Percentiles rank a stretch among this genome's conserved stretches.
These are phyloP conservation scores for Cantharis rufa DNA, from an alignment of 2,888 invertebrate genomes.

Conservation along the genomic window DNA sequence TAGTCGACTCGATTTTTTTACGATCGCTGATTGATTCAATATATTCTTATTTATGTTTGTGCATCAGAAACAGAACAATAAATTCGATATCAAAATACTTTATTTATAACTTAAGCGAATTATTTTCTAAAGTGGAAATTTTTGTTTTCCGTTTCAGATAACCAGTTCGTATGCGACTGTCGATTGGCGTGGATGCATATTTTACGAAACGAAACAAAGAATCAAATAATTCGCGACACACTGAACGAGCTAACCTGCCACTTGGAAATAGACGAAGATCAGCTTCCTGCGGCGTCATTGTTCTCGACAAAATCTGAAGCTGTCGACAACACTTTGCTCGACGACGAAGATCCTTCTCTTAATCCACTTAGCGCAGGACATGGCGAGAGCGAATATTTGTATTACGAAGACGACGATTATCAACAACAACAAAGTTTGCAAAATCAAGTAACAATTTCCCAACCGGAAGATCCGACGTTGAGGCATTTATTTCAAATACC, in stretches of 20 bases:
- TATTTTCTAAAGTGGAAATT: background rate
- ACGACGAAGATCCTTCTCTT: slow-evolving; percentile 27
- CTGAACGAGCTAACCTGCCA: slow-evolving; percentile 74
- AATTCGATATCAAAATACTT: background rate
- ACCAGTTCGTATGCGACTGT: slow-evolving; percentile 83
- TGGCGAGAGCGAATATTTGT: slow-evolving; percentile 34
- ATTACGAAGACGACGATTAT: slow-evolving; percentile 39
- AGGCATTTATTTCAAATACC: slow-evolving; percentile 46
- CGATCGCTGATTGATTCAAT: background rate
- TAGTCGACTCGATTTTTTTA: background rate
- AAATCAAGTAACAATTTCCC: slow-evolving; percentile 34
- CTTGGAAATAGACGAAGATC: slow-evolving; percentile 56
- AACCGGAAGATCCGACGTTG: slow-evolving; percentile 39
- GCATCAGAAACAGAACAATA: background rate
- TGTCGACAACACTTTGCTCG: slow-evolving; percentile 33
- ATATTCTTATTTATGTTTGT: background rate
- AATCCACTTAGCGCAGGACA: slow-evolving; percentile 14
- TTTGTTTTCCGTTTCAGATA: slow-evolving; percentile 66
- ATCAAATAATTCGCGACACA: slow-evolving; percentile 68
- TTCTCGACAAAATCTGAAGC: slow-evolving; percentile 21
- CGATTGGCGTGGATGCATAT: slow-evolving; percentile 79
- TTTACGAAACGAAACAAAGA: slow-evolving; percentile 75
- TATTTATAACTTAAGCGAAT: background rate
- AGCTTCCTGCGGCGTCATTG: slow-evolving; percentile 11
- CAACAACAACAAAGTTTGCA: slow-evolving; percentile 41